These are phyloP conservation scores for Haplochromis burtoni DNA, from an alignment of 2,113 vertebrate genomes.

Conservation along the genomic window DNA sequence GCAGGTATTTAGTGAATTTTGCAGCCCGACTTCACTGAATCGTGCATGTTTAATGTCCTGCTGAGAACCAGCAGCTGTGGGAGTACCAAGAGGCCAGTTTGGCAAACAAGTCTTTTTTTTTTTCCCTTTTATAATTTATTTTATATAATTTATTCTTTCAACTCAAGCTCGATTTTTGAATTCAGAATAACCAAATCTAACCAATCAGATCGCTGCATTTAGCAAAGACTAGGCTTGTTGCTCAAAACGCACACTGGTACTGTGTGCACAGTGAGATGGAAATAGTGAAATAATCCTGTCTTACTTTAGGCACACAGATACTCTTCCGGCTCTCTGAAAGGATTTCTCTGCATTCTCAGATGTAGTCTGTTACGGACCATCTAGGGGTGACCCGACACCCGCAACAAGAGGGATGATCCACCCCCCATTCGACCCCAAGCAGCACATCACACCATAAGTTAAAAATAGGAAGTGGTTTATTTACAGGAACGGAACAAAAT, in stretches of 20 bases:
- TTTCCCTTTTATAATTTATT: neutral
- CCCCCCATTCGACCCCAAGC: neutral
- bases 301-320: neutral
- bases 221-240: neutral
- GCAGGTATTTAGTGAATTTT: neutral
- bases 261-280: neutral
- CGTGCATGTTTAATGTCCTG: neutral
- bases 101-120: neutral
- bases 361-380: rapidly evolving
- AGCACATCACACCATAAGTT: neutral
- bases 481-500: neutral
- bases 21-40: rapidly evolving
- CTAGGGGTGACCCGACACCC: neutral
- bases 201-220: neutral
- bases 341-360: neutral
- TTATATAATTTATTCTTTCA: neutral
- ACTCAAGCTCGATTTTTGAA: neutral
- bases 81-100: neutral
- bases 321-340: neutral
- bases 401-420: neutral
- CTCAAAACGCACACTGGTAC: neutral
- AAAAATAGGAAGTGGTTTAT: neutral
- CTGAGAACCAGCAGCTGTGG: neutral
- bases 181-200: neutral
- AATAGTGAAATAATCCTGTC: neutral